Percentiles rank a stretch among this genome's conserved stretches.
These are phyloP conservation scores for Acrobasis repandana DNA, from an alignment of 2,888 invertebrate genomes.

Conservation along the genomic window DNA sequence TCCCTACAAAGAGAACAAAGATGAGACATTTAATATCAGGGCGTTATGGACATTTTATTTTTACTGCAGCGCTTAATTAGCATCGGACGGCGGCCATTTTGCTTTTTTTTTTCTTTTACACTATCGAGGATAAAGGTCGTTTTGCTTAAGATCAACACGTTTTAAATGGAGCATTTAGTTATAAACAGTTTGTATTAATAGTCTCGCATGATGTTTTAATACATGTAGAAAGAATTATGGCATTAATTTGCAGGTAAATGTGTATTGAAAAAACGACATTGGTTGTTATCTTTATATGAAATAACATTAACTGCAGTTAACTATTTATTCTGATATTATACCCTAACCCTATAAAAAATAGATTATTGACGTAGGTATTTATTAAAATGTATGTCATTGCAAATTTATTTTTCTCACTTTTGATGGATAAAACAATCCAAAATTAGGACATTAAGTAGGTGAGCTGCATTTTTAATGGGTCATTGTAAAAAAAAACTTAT, in stretches of 20 bases:
- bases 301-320: no score
- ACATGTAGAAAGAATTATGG: background rate
- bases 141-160: background rate
- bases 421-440: no score
- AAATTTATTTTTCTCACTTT: no score
- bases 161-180: slow-evolving; percentile 12
- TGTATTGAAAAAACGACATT: background rate
- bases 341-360: no score
- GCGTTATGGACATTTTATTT: slow-evolving; percentile 31
- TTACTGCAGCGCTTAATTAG: slow-evolving; percentile 35
- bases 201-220: background rate
- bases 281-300: no score
- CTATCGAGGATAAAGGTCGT: slow-evolving; percentile 17
- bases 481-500: no score
- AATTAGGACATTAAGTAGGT: no score
- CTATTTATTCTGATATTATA: no score
- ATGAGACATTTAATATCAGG: slow-evolving; percentile 33
- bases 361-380: no score
- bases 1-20: slow-evolving; percentile 25
- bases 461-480: no score
- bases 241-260: background rate
- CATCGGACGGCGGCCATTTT: slow-evolving; percentile 11
- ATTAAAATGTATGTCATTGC: no score
- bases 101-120: slow-evolving; percentile 6
- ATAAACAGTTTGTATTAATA: background rate